Evolutionary conservation across 2,797 vertebrate genomes (phyloP).

Genomic region (Lepilemur septentrionalis): DNA sequence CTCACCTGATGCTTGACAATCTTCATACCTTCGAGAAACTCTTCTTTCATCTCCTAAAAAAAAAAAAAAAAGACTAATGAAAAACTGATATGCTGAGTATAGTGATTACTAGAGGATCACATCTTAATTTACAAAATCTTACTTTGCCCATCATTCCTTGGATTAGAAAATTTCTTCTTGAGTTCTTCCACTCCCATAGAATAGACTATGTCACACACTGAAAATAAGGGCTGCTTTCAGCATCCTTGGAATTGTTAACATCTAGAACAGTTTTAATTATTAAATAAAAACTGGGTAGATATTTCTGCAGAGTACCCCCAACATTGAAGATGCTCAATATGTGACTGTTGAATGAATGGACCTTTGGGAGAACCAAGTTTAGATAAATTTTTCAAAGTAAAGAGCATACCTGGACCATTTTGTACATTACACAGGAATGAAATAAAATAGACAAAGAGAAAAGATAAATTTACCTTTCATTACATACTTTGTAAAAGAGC

Average conservation of each 20-base stretch:
- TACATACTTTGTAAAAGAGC: constrained; percentile 45
- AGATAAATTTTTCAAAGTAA: constrained; percentile 41
- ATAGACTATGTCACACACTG: constrained; percentile 21
- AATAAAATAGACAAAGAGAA: constrained; percentile 24
- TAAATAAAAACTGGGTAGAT: constrained; percentile 46
- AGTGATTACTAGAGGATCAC: background rate
- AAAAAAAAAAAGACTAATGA: constrained; percentile 59
- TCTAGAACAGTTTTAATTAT: background rate
- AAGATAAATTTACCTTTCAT: constrained; percentile 53
- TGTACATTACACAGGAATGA: constrained; percentile 51
- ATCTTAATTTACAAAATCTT: constrained; percentile 53
- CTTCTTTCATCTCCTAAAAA: constrained; percentile 87
- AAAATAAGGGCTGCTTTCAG: constrained; percentile 51
- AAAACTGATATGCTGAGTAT: constrained; percentile 46
- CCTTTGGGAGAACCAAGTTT: constrained; percentile 43
- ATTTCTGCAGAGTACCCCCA: constrained; percentile 36
- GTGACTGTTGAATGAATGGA: constrained; percentile 48
- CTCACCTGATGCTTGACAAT: constrained; percentile 87
- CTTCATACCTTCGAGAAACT: constrained; percentile 86
- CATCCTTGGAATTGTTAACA: constrained; percentile 30
- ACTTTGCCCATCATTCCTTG: constrained; percentile 31
- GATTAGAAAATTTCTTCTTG: constrained; percentile 35
- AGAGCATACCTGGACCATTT: constrained; percentile 23
- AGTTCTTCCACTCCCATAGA: constrained; percentile 24
- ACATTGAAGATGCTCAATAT: constrained; percentile 53